These are phyloP conservation scores for Lagopus muta DNA, from an alignment of 2,113 vertebrate species.

Conservation along the genomic window DNA sequence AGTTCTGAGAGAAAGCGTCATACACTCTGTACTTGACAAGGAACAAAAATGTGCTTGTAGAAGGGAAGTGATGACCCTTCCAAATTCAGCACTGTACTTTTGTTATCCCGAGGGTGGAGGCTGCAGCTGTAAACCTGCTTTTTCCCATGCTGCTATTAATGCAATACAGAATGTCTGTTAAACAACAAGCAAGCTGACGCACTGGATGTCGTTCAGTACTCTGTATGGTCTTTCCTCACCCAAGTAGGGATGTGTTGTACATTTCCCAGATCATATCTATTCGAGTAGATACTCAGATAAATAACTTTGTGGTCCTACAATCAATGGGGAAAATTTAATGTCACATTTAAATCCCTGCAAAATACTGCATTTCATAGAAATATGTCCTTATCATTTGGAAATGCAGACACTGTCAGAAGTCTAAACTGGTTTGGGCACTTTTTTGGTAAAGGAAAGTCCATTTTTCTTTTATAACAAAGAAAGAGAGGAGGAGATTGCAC, in stretches of 20 bases:
- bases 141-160: background rate
- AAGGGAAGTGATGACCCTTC: background rate
- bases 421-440: background rate
- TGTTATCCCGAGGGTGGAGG: background rate
- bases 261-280: background rate
- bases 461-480: background rate
- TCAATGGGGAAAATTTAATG: background rate
- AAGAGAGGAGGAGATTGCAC: background rate
- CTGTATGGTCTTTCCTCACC: background rate
- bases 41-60: background rate
- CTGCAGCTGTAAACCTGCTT: background rate
- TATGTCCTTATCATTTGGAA: background rate
- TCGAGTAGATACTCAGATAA: background rate
- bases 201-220: background rate
- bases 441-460: background rate
- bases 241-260: background rate
- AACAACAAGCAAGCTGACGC: background rate
- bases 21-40: background rate
- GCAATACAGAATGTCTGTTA: background rate
- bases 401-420: background rate
- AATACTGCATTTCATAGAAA: background rate
- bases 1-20: background rate
- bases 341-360: background rate
- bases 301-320: background rate
- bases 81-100: background rate